Percentiles rank a stretch among this genome's conserved stretches.
phyloP scores from a whole-genome alignment of 2,888 invertebrate genomes.

The Iselma pallidipennis region DNA sequence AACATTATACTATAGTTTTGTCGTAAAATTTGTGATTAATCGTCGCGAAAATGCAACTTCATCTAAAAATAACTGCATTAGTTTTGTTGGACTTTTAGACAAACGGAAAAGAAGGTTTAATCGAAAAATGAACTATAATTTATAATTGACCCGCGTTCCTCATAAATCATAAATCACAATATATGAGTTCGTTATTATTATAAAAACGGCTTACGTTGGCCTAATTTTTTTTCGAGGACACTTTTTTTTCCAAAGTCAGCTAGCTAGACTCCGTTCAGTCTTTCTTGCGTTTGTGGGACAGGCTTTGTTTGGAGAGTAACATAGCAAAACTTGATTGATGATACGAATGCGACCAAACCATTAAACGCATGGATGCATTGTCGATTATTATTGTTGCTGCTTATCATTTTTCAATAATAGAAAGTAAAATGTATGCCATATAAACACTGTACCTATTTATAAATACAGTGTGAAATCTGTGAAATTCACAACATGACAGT shows the following conservation, averaged over 20 bases:
- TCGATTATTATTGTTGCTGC: not conserved
- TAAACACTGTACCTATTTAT: too few species aligned
- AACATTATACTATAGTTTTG: not conserved
- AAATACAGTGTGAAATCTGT: not conserved
- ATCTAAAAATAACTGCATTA: too few species aligned
- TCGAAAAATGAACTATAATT: not conserved
- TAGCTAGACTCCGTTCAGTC: too few species aligned
- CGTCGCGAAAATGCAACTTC: too few species aligned
- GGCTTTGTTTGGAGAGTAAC: conserved; percentile 18
- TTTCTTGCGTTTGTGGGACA: too few species aligned
- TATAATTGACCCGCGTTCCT: not conserved
- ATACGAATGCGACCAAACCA: conserved; percentile 14
- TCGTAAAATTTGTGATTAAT: too few species aligned
- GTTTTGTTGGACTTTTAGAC: too few species aligned
- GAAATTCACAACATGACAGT: conserved; percentile 3
- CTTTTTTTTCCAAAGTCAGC: not conserved
- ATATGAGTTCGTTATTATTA: not conserved
- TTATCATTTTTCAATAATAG: too few species aligned
- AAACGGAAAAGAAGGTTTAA: too few species aligned
- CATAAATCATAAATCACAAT: not conserved
- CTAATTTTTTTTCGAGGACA: too few species aligned
- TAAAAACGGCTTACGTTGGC: not conserved
- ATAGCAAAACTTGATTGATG: conserved; percentile 22
- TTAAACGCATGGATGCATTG: conserved; percentile 17
- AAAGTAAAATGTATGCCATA: too few species aligned